Evolutionary conservation across 2,797 vertebrate species (phyloP).

Genomic region (Lutjanus argentimaculatus): DNA sequence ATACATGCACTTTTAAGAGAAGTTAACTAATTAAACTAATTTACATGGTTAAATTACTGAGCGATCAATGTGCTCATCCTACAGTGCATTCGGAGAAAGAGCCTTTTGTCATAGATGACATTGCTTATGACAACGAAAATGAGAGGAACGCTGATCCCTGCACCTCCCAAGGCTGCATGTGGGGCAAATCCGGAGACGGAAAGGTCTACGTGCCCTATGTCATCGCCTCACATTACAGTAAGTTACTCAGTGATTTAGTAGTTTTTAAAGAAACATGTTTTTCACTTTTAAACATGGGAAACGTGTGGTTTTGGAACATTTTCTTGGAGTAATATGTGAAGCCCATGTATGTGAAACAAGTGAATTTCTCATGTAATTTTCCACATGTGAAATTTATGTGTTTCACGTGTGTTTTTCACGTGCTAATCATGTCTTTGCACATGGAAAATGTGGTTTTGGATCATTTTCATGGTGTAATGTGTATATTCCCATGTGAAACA

Average conservation of each 20-base stretch:
- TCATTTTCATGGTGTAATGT: too few relatives aligned
- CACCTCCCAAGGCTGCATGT: constrained; percentile 72
- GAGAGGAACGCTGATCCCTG: constrained; percentile 77
- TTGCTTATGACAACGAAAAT: constrained; percentile 67
- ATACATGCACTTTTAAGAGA: not conserved
- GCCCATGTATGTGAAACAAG: too few relatives aligned
- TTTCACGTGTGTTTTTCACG: too few relatives aligned
- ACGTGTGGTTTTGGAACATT: too few relatives aligned
- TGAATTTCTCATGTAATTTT: too few relatives aligned
- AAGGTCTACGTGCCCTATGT: constrained; percentile 78
- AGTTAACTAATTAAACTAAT: not conserved
- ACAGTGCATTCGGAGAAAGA: constrained; percentile 62
- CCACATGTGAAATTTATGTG: too few relatives aligned
- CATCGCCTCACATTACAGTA: constrained; percentile 78
- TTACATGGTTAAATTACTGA: not conserved
- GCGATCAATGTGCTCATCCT: not conserved
- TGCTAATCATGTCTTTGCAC: too few relatives aligned
- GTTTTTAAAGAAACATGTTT: not conserved
- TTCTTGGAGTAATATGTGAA: too few relatives aligned
- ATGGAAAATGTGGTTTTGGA: too few relatives aligned
- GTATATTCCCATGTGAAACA: too few relatives aligned
- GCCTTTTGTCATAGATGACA: constrained; percentile 75
- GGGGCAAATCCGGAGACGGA: constrained; percentile 77
- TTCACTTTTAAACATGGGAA: too few relatives aligned
- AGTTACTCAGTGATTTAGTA: constrained; percentile 6